Percentiles rank a stretch among this genome's conserved stretches.
These are phyloP conservation scores for Petrocephalus microphthalmus DNA, from an alignment of 2,113 vertebrate species.

Conservation along the genomic window DNA sequence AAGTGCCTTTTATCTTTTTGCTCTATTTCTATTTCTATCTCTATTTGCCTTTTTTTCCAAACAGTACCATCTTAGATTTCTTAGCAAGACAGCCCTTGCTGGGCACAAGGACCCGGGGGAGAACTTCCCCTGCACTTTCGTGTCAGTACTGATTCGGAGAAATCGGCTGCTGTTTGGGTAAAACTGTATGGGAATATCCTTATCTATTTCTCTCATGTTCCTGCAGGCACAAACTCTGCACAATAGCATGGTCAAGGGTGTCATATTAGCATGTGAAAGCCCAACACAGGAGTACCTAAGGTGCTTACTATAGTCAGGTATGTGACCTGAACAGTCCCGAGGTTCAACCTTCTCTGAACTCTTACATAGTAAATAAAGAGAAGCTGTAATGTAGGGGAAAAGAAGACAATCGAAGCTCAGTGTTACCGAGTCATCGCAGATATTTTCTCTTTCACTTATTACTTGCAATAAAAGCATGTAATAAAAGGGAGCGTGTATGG, in stretches of 20 bases:
- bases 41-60: neutral
- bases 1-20: neutral
- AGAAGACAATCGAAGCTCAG: neutral
- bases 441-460: neutral
- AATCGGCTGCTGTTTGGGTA: neutral
- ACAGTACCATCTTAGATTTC: neutral
- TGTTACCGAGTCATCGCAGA: neutral
- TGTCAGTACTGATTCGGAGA: neutral
- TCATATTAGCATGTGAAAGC: neutral
- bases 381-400: neutral
- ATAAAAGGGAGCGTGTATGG: neutral
- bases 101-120: neutral
- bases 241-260: neutral
- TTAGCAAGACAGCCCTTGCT: neutral
- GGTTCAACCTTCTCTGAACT: neutral
- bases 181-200: neutral
- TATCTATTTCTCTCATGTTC: neutral
- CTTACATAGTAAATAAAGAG: neutral
- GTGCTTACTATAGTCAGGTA: neutral
- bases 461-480: constrained; percentile 5
- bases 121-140: neutral
- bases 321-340: neutral
- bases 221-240: neutral
- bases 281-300: neutral
- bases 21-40: too few relatives aligned